Base-by-base conservation (phyloP, 2,888 invertebrate genomes). In the Ephialtes manifestator region DNA sequence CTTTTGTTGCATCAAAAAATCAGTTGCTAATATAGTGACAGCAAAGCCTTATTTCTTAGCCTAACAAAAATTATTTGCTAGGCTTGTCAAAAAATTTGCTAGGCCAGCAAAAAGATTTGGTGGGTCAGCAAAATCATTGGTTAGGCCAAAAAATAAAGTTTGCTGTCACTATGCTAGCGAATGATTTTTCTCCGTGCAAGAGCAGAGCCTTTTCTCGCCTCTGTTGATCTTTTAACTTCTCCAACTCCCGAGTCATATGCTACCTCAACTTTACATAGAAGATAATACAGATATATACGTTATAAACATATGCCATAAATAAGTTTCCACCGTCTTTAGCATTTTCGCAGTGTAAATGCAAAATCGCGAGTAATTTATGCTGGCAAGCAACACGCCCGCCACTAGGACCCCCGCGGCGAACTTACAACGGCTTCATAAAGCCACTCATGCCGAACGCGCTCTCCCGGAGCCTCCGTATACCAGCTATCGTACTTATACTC, bases 401-500 rank as follows among this genome's bases (percentile, higher is more conserved):
- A 87, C 85, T 87, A 84, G 91, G 89, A 91, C 92, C 93, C 93
- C 93, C 90, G 92, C 90, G 91, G 91, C 90, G 92, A 90, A 90
- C 91, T 91, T 90, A 92, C 92, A 92, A 93, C 92, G 91, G 91
- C 93, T 93, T 92, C 91, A 92, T 92, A 92, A 93, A 90, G 90
- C 88, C 85, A 71, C 83, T 86, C 84, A 87, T 87, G 86, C 84
- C 84, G 81, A 87, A 86, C 86, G 80, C 77, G 53, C 68, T 75
- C 82, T 72, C 74, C 79, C 79, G 18, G 31, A 68, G 68, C 67
- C 81, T 81, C 78, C 48, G 65, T 74, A 60, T 48, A 70, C 60
- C 24, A 55, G 7, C 53, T 76, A 84, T 81, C 81, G 75, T 39
- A 74, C 75, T 71, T 67, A 68, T 67, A 80, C 78, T 78, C 81